Percentiles rank a stretch among this genome's conserved stretches.
These are phyloP conservation scores for Setophaga coronata DNA, from an alignment of 2,113 vertebrate species.

Conservation along the genomic window DNA sequence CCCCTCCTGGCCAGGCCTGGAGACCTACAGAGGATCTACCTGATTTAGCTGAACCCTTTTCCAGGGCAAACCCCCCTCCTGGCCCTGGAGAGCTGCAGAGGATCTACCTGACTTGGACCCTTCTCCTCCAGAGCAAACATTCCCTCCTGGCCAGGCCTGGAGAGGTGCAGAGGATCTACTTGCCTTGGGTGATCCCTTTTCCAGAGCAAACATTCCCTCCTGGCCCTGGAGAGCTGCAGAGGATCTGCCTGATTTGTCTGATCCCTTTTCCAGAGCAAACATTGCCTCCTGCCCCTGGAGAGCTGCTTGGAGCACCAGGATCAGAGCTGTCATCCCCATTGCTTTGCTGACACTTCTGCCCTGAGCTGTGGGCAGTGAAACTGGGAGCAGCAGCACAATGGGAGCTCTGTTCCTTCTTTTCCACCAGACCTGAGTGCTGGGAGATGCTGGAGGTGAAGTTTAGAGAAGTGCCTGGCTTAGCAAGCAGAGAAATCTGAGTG, in stretches of 20 bases:
- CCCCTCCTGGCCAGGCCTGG: too few relatives aligned
- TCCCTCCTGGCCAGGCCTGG: too few relatives aligned
- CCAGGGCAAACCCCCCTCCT: too few relatives aligned
- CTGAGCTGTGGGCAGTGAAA: neutral
- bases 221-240: too few relatives aligned
- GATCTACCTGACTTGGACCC: too few relatives aligned
- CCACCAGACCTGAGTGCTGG: neutral
- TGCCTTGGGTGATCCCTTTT: neutral
- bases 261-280: neutral
- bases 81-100: too few relatives aligned
- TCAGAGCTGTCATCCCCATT: accelerated
- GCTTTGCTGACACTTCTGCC: neutral
- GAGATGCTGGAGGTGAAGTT: neutral
- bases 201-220: neutral
- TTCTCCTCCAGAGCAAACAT: too few relatives aligned
- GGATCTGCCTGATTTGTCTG: too few relatives aligned
- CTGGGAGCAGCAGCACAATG: neutral
- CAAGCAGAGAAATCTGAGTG: neutral
- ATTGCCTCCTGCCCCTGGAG: neutral
- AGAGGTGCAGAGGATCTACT: neutral
- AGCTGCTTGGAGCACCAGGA: neutral
- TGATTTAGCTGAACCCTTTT: too few relatives aligned
- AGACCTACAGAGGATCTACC: too few relatives aligned
- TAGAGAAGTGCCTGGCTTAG: neutral
- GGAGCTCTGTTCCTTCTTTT: neutral